Conservation (phyloP, 2,797 vertebrate species). For the Sebastes alutus region DNA sequence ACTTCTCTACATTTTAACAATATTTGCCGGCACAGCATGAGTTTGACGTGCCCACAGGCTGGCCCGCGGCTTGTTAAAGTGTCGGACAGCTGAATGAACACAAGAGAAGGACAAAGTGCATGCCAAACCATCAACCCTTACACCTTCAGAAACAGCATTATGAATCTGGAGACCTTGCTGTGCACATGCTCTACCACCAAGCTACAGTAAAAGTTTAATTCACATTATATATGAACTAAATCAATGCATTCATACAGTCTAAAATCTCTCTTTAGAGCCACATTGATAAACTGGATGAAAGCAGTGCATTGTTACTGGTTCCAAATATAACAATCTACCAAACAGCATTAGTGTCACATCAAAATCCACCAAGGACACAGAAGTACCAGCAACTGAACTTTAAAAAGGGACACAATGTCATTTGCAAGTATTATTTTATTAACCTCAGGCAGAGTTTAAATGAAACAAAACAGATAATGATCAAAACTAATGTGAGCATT, state of each 20-base stretch:
- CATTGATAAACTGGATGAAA: neutral
- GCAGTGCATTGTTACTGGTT: neutral
- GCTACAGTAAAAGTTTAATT: neutral
- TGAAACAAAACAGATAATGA: neutral
- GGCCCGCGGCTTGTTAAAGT: neutral
- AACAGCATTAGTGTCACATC: neutral
- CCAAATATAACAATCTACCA: neutral
- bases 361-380: neutral
- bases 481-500: neutral
- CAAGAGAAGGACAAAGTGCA: neutral
- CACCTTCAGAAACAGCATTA: neutral
- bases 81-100: neutral
- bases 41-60: neutral
- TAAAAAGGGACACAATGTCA: neutral
- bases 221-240: neutral
- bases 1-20: neutral
- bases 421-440: neutral
- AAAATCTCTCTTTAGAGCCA: neutral
- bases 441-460: slow-evolving; percentile 1
- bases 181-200: neutral
- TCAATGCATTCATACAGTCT: neutral
- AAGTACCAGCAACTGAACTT: neutral
- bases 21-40: neutral
- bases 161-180: neutral
- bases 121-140: neutral